Evolutionary conservation across 2,113 vertebrate genomes (phyloP), one percentile per base, ranked within the genome.

Genomic region (Eptatretus burgeri): DNA sequence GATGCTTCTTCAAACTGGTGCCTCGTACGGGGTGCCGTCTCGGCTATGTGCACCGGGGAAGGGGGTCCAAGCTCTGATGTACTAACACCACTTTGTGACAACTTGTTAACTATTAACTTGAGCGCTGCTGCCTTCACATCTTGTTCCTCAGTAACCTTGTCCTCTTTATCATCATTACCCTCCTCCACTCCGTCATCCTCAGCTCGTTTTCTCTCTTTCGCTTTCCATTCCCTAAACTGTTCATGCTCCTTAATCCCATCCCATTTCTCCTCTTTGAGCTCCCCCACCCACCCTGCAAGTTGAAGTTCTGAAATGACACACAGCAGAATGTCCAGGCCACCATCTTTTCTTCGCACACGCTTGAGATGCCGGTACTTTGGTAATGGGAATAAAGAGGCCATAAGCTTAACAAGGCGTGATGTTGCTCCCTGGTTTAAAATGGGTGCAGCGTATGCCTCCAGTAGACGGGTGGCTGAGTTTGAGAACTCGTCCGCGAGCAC

Each of bases 401-500:
- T 70, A 65, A 78, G 75, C 68, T 68, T 71, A 50, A 84, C 66
- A 1, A 89, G 72, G 9, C 78, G 75, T 1, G 82, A 82, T 0
- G 82, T 80, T 70, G 80, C 75, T 13, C 73, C 78, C 70, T 77
- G 81, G 71, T 84, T 67, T 1, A 77, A 65, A n/a, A 87, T 67
- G 1, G 80, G 81, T 0, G 79, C 82, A 0, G 80, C 85, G 0
- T 77, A 82, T 2, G 77, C 75, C 5, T 75, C 68, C 1, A 80
- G 69, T 52, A 83, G 69, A 67, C 75, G 72, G 1, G 80, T 64
- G 0, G 72, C 73, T 51, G 27, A 41, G 27, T 67, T 65, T 0
- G 75, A 77, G 68, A 80, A 76, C 67, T 76, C 73, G 50, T 82
- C 78, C 0, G 84, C 84, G 62, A 89, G 79, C 1, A 89, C 80